phyloP scores from a whole-genome alignment of 2,888 invertebrate species.

The Mythimna ferrago region DNA sequence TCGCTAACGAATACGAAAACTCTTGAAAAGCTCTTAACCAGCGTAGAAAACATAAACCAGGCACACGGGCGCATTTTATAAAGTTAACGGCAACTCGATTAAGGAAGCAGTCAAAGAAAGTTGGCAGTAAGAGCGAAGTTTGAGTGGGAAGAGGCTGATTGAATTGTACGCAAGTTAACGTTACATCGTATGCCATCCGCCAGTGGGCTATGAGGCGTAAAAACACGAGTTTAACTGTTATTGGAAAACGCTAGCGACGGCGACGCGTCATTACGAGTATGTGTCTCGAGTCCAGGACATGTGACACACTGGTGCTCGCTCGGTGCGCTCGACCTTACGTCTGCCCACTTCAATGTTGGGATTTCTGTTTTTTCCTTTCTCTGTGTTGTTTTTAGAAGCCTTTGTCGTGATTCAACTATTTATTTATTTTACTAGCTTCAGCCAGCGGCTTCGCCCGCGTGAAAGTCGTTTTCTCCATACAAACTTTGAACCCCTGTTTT shows the following conservation, averaged over 20 bases:
- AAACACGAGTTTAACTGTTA: constrained; percentile 62
- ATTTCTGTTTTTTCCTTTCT: not conserved
- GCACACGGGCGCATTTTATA: constrained; percentile 85
- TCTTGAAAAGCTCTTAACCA: constrained; percentile 85
- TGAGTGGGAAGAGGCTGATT: constrained; percentile 76
- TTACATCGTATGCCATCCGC: constrained; percentile 61
- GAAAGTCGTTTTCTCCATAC: no score
- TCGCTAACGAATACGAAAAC: constrained; percentile 81
- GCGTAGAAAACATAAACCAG: constrained; percentile 84
- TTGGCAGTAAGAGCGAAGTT: constrained; percentile 79
- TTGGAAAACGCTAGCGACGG: constrained; percentile 59
- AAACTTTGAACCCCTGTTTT: no score
- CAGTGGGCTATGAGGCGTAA: constrained; percentile 52
- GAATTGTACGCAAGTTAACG: constrained; percentile 76
- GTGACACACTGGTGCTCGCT: constrained; percentile 32
- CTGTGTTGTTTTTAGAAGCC: no score
- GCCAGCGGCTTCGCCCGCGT: no score
- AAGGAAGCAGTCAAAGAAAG: constrained; percentile 83
- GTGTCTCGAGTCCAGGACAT: constrained; percentile 26
- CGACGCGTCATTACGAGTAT: constrained; percentile 46
- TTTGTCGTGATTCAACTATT: no score
- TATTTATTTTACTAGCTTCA: no score
- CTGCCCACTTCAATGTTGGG: not conserved
- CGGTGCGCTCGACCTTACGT: not conserved
- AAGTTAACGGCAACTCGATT: constrained; percentile 87